Percentiles rank a stretch among this genome's conserved stretches.
These are phyloP conservation scores for Thereva nobilitata DNA, from an alignment of 2,888 invertebrate species.

Conservation along the genomic window DNA sequence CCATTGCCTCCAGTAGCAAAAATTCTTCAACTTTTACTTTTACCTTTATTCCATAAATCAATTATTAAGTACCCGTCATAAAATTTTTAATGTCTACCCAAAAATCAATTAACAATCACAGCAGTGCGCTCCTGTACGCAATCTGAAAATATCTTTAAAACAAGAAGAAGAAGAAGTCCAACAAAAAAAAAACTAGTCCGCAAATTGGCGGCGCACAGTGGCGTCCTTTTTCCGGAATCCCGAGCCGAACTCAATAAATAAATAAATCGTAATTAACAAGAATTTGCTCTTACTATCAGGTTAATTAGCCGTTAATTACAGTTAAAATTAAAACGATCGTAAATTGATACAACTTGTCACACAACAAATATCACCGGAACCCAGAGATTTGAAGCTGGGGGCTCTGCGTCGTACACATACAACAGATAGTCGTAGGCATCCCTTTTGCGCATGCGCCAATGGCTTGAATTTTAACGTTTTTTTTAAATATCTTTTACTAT, in stretches of 20 bases:
- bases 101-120: too few species aligned
- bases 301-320: conserved; percentile 34
- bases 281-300: conserved; percentile 10
- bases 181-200: too few species aligned
- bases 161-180: too few species aligned
- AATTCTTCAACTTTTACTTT: too few species aligned
- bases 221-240: too few species aligned
- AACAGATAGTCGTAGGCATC: neutral
- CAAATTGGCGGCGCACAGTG: too few species aligned
- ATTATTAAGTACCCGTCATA: too few species aligned
- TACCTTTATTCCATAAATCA: too few species aligned
- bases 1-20: too few species aligned
- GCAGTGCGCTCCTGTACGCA: too few species aligned
- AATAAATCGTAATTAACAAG: conserved; percentile 29
- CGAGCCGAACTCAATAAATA: conserved; percentile 3
- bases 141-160: too few species aligned
- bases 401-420: conserved; percentile 7
- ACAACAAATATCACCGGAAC: neutral
- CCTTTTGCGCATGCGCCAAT: conserved; percentile 2
- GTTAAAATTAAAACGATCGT: conserved; percentile 29
- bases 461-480: conserved; percentile 4
- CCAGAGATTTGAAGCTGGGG: neutral
- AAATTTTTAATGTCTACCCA: too few species aligned
- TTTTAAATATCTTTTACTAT: conserved; percentile 23
- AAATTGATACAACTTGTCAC: conserved; percentile 30